Percentiles rank a stretch among this genome's conserved stretches.
phyloP scores from a whole-genome alignment of 2,113 vertebrate genomes.

The Microtus ochrogaster region DNA sequence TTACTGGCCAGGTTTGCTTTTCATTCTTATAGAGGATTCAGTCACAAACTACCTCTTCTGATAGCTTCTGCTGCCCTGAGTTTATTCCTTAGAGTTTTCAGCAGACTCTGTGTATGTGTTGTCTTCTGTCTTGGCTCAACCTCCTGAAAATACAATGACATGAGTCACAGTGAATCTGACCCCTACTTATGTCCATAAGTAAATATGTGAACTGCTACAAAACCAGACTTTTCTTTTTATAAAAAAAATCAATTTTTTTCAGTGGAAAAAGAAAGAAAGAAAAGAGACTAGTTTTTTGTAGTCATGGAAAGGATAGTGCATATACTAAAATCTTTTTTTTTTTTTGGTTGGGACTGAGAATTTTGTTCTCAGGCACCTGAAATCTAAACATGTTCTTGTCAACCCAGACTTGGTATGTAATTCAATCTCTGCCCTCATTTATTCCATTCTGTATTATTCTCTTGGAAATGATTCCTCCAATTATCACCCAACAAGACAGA shows the following conservation, averaged over 20 bases:
- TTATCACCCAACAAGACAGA: conserved; percentile 55
- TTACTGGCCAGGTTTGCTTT: neutral
- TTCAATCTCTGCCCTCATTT: neutral
- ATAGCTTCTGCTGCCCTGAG: no score
- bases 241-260: neutral
- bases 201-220: conserved; percentile 11
- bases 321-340: neutral
- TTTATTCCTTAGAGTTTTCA: neutral
- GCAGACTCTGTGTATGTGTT: neutral
- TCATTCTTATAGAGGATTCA: neutral
- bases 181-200: neutral
- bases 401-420: conserved; percentile 2
- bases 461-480: conserved; percentile 4
- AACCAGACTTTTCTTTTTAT: neutral
- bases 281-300: neutral
- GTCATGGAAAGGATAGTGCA: neutral
- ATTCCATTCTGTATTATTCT: neutral
- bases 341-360: neutral
- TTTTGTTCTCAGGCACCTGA: neutral
- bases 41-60: neutral
- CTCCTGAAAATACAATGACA: neutral
- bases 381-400: neutral
- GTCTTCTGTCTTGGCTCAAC: neutral
- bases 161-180: neutral
- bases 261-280: neutral